These are phyloP conservation scores for Glaucopsyche alexis DNA, from an alignment of 2,888 invertebrate species.

Conservation along the genomic window DNA sequence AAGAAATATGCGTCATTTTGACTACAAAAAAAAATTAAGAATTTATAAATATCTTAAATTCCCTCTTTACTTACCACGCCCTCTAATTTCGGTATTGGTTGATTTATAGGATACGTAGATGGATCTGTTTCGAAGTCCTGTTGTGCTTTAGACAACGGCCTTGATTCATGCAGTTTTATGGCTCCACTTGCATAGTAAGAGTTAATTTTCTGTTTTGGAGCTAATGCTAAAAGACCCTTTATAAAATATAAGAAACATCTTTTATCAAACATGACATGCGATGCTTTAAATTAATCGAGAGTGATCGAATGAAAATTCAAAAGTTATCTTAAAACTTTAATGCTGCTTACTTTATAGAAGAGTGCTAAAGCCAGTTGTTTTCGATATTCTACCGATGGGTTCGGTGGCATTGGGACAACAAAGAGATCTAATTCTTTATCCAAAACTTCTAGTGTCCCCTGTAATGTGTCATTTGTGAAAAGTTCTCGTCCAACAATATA, in stretches of 20 bases:
- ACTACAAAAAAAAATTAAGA: not conserved
- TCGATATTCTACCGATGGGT: conserved; percentile 80
- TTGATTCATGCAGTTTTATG: conserved; percentile 51
- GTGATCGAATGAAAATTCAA: not conserved
- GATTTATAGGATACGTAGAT: conserved; percentile 80
- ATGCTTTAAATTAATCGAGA: conserved; percentile 9
- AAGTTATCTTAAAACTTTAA: not conserved
- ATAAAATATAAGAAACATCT: not conserved
- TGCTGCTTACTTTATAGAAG: conserved; percentile 81
- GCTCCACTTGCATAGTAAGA: conserved; percentile 48
- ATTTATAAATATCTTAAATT: not conserved
- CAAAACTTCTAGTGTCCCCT: conserved; percentile 52
- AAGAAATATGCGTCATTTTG: too few species aligned
- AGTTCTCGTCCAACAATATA: conserved; percentile 63
- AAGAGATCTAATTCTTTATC: conserved; percentile 47
- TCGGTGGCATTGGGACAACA: conserved; percentile 68
- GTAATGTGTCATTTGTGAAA: conserved; percentile 62
- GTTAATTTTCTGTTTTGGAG: conserved; percentile 12
- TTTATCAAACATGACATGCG: not conserved
- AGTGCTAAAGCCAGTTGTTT: conserved; percentile 80
- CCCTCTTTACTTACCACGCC: conserved; percentile 49
- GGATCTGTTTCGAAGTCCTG: conserved; percentile 81
- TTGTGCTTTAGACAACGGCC: conserved; percentile 78
- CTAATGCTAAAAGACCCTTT: conserved; percentile 29
- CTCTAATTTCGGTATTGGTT: conserved; percentile 83